Evolutionary conservation across 2,888 invertebrate genomes (phyloP).

Genomic region (Napeogenes inachia): DNA sequence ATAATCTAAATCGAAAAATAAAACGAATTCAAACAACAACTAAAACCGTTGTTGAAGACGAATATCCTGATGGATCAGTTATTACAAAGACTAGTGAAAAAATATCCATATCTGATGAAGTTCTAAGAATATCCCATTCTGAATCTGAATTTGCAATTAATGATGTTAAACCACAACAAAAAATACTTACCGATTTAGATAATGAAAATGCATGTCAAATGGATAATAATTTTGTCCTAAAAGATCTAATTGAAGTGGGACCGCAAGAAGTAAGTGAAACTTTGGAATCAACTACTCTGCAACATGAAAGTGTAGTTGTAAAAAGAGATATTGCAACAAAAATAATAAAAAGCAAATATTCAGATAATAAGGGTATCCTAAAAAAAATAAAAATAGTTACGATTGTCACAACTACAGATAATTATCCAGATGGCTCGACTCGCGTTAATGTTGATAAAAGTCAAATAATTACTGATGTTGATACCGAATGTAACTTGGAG

Average conservation of each 20-base stretch:
- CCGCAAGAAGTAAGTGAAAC: constrained; percentile 46
- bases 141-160: constrained; percentile 1
- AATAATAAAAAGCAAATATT: constrained; percentile 51
- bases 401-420: constrained; percentile 56
- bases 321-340: constrained; percentile 49
- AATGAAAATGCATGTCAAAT: constrained; percentile 32
- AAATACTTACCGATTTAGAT: constrained; percentile 22
- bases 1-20: constrained; percentile 39
- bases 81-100: constrained; percentile 64
- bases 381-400: constrained; percentile 55
- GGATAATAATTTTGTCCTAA: constrained; percentile 37
- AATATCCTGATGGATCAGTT: constrained; percentile 62
- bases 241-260: constrained; percentile 37
- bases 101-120: constrained; percentile 53
- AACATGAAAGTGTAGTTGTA: constrained; percentile 44
- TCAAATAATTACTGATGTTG: constrained; percentile 54
- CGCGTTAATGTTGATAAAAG: constrained; percentile 56
- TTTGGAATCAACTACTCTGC: constrained; percentile 41
- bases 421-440: constrained; percentile 59
- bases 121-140: constrained; percentile 28
- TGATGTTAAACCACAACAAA: constrained; percentile 10
- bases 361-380: constrained; percentile 39
- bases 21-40: constrained; percentile 55
- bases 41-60: constrained; percentile 58
- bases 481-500: constrained; percentile 36